phyloP scores from a whole-genome alignment of 2,113 vertebrate species.

The Lates calcarifer region DNA sequence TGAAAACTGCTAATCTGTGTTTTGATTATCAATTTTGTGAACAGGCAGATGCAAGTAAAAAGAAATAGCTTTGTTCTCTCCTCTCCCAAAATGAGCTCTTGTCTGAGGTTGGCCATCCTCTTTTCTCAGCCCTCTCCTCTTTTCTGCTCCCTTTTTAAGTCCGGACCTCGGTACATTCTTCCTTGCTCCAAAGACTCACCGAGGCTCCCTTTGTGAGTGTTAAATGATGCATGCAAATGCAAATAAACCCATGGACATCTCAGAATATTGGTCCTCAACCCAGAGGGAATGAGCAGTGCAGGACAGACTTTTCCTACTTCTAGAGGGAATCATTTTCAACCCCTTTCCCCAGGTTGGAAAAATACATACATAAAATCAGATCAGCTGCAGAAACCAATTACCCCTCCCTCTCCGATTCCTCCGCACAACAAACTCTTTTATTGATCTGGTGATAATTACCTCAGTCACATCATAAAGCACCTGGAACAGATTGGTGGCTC shows the following conservation, averaged over 20 bases:
- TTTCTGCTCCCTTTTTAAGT: slow-evolving; percentile 27
- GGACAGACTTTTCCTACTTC: slow-evolving; percentile 37
- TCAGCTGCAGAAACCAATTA: slow-evolving; percentile 81
- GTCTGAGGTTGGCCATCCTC: slow-evolving; percentile 21
- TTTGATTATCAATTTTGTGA: slow-evolving; percentile 17
- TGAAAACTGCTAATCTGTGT: slow-evolving; percentile 15
- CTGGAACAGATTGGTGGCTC: slow-evolving; percentile 85
- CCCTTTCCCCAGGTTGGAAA: slow-evolving; percentile 50
- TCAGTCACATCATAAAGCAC: slow-evolving; percentile 86
- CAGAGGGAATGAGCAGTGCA: slow-evolving; percentile 41
- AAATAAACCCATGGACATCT: slow-evolving; percentile 66
- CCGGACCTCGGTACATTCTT: slow-evolving; percentile 29
- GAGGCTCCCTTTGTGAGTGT: slow-evolving; percentile 56
- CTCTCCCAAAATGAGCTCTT: slow-evolving; percentile 30
- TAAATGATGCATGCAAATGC: slow-evolving; percentile 75
- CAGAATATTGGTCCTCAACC: slow-evolving; percentile 54
- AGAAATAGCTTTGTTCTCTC: not conserved
- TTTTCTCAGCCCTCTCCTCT: slow-evolving; percentile 6
- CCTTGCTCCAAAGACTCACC: slow-evolving; percentile 49
- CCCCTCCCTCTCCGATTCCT: slow-evolving; percentile 63
- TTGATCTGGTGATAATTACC: slow-evolving; percentile 85
- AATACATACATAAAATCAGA: slow-evolving; percentile 77
- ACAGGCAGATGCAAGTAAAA: not conserved
- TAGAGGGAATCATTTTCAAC: slow-evolving; percentile 59
- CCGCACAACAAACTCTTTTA: slow-evolving; percentile 82